Conservation (phyloP, 2,888 invertebrate genomes). For the Gasteruption jaculator region DNA sequence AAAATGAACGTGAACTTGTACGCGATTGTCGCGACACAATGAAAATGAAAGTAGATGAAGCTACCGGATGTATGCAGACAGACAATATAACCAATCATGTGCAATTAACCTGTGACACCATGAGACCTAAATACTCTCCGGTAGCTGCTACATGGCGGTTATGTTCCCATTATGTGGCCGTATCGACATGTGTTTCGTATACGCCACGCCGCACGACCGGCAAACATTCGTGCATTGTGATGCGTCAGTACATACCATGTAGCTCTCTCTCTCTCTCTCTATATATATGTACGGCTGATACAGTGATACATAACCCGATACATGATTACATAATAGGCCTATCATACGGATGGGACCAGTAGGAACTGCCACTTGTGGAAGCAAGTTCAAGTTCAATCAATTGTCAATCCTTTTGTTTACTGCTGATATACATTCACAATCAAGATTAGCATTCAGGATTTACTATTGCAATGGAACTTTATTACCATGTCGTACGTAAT, state of each 20-base stretch:
- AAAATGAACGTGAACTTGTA: not conserved
- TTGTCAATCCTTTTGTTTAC: too few relatives aligned
- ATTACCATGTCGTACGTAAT: too few relatives aligned
- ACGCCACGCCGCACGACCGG: slow-evolving; percentile 24
- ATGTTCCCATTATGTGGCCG: slow-evolving; percentile 50
- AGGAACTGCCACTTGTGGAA: too few relatives aligned
- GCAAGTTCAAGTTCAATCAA: slow-evolving; percentile 4
- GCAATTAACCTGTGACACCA: slow-evolving; percentile 49
- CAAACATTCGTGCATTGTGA: slow-evolving; percentile 31
- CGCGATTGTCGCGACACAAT: slow-evolving; percentile 9
- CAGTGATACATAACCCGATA: slow-evolving; percentile 36
- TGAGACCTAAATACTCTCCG: slow-evolving; percentile 45
- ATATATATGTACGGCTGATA: slow-evolving; percentile 27
- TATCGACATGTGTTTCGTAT: slow-evolving; percentile 50
- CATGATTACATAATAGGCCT: slow-evolving; percentile 39
- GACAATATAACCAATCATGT: slow-evolving; percentile 50
- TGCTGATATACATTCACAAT: too few relatives aligned
- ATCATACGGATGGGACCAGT: slow-evolving; percentile 27
- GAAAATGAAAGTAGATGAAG: slow-evolving; percentile 38
- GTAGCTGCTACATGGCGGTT: slow-evolving; percentile 37
- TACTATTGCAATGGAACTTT: too few relatives aligned
- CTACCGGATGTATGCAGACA: slow-evolving; percentile 30
- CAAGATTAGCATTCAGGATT: too few relatives aligned
- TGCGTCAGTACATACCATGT: slow-evolving; percentile 18
- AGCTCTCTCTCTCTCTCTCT: slow-evolving; percentile 3